These are phyloP conservation scores for Fissipunctia ypsillon DNA, from an alignment of 2,888 invertebrate genomes.

Conservation along the genomic window DNA sequence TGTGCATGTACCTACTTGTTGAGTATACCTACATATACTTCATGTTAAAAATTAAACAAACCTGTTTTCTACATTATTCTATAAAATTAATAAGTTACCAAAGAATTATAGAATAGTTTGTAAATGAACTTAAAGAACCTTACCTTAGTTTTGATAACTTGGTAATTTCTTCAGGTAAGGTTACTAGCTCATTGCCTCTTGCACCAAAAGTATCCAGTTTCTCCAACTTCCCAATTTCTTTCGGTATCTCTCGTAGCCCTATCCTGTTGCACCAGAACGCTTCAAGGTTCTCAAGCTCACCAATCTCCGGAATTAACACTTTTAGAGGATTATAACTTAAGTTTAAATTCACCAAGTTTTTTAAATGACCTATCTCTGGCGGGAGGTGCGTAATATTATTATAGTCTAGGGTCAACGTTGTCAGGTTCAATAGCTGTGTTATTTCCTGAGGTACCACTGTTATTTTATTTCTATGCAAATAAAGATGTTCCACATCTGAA, in stretches of 20 bases:
- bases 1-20: background rate
- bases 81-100: background rate
- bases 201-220: constrained; percentile 92
- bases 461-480: constrained; percentile 92
- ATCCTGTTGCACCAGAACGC: constrained; percentile 92
- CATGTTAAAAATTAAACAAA: background rate
- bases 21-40: background rate
- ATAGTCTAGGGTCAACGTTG: constrained; percentile 92
- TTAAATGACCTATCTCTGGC: constrained; percentile 90
- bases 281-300: constrained; percentile 91
- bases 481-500: constrained; percentile 90
- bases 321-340: constrained; percentile 92
- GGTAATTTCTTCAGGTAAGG: constrained; percentile 91
- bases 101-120: background rate
- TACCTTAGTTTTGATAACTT: constrained; percentile 90
- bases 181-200: constrained; percentile 91
- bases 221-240: constrained; percentile 91
- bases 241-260: constrained; percentile 90
- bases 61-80: background rate
- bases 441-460: constrained; percentile 86
- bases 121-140: background rate
- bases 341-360: constrained; percentile 91
- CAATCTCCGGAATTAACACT: constrained; percentile 91
- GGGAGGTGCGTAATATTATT: constrained; percentile 92
- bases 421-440: constrained; percentile 89